A percentile compares a stretch with the other conserved stretches of the same genome.
Evolutionary conservation across 1,140 invertebrate species (phyloP).

Genomic region (Potamilus streckersoni): DNA sequence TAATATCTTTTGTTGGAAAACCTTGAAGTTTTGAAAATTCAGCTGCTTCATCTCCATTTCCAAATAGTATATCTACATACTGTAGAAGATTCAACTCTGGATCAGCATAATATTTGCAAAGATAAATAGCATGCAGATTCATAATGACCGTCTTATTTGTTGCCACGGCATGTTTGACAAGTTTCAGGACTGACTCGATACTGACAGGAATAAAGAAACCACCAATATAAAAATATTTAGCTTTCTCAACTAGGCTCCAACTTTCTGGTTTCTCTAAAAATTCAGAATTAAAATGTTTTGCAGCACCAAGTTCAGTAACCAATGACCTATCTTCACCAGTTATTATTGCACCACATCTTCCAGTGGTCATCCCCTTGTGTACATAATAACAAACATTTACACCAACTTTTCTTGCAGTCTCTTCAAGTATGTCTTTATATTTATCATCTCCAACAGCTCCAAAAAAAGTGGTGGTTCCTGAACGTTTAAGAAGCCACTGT

Average conservation of each 20-base stretch:
- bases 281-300: constrained; percentile 88
- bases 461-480: constrained; percentile 87
- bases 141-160: constrained; percentile 86
- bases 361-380: constrained; percentile 80
- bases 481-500: constrained; percentile 87
- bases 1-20: constrained; percentile 79
- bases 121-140: constrained; percentile 97
- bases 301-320: constrained; percentile 94
- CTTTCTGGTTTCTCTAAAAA: constrained; percentile 85
- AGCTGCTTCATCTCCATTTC: constrained; percentile 92
- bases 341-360: constrained; percentile 76
- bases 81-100: constrained; percentile 85
- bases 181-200: constrained; percentile 83
- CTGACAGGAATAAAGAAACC: constrained; percentile 97
- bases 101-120: constrained; percentile 89
- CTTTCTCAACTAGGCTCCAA: constrained; percentile 80
- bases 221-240: constrained; percentile 89
- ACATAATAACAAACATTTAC: constrained; percentile 85
- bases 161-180: constrained; percentile 81
- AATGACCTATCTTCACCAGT: constrained; percentile 84
- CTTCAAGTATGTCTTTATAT: constrained; percentile 86
- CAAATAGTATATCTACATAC: constrained; percentile 96
- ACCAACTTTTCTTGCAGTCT: constrained; percentile 85
- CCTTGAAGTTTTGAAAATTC: constrained; percentile 83
- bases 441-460: constrained; percentile 95